phyloP scores from a whole-genome alignment of 1,140 invertebrate species.

The Dreissena rostriformis region DNA sequence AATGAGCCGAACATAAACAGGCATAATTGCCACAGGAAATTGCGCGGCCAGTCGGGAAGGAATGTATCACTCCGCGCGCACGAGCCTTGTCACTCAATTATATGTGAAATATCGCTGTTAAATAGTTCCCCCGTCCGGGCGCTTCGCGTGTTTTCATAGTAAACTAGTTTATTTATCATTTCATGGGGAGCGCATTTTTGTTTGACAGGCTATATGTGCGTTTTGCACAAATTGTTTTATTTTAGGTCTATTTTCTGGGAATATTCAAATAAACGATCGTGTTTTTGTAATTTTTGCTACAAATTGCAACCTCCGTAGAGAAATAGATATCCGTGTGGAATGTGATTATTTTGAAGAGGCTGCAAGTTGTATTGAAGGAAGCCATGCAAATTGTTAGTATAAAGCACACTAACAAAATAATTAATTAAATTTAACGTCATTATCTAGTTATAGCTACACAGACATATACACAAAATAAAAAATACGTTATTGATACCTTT shows the following conservation, averaged over 20 bases:
- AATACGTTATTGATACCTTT: neutral
- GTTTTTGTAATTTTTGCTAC: neutral
- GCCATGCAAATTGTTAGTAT: neutral
- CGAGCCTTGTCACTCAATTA: constrained; percentile 56
- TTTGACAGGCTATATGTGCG: constrained; percentile 31
- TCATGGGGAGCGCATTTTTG: constrained; percentile 42
- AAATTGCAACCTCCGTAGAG: neutral
- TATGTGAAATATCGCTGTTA: constrained; percentile 55
- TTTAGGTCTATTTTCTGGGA: neutral
- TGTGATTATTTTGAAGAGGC: neutral
- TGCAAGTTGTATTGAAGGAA: neutral
- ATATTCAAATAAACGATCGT: neutral
- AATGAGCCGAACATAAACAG: constrained; percentile 48
- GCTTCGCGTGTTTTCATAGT: constrained; percentile 53
- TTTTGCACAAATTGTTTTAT: constrained; percentile 15
- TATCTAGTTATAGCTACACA: too few relatives aligned
- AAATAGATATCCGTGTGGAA: neutral
- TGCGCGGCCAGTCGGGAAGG: constrained; percentile 49
- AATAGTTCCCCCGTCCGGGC: constrained; percentile 52
- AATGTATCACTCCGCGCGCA: constrained; percentile 57
- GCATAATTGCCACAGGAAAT: constrained; percentile 53
- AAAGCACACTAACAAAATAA: neutral
- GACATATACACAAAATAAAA: neutral
- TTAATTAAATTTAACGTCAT: neutral
- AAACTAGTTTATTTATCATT: constrained; percentile 53